phyloP scores from a whole-genome alignment of 2,113 vertebrate genomes.

The Rhabdornis inornatus region DNA sequence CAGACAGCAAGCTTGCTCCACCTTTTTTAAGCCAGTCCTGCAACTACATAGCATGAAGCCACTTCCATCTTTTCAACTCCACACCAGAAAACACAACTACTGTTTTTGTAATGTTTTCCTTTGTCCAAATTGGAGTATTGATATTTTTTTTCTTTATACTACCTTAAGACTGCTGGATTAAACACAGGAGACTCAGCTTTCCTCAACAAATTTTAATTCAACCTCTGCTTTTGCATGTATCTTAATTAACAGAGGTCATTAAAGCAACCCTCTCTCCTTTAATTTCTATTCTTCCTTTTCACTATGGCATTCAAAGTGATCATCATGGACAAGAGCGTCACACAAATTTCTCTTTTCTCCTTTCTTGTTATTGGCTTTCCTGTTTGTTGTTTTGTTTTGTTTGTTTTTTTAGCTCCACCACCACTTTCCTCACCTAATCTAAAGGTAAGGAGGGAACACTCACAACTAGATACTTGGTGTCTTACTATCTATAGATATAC shows the following conservation, averaged over 20 bases:
- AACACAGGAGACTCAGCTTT: not conserved
- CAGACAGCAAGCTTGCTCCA: not conserved
- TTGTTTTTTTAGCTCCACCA: not conserved
- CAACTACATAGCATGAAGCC: not conserved
- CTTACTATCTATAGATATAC: not conserved
- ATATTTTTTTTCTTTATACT: not conserved
- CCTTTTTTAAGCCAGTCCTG: not conserved
- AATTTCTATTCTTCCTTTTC: not conserved
- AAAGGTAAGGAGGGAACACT: not conserved
- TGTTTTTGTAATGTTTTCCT: not conserved
- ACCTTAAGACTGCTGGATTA: not conserved
- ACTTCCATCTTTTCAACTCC: not conserved
- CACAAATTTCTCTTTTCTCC: not conserved
- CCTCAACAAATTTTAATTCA: not conserved
- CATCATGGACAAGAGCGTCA: not conserved
- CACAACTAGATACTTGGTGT: not conserved
- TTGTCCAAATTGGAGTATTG: not conserved
- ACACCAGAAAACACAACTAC: not conserved
- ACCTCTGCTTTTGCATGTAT: not conserved
- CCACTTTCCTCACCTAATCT: not conserved
- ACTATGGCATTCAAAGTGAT: not conserved
- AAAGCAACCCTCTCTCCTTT: not conserved
- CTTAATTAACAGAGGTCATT: not conserved
- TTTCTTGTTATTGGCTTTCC: not conserved
- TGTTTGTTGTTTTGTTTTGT: not conserved